Evolutionary conservation across 30 jellyfish, hydroid and myxozoan species (phyloP).

Genomic region (Clytia hemisphaerica): DNA sequence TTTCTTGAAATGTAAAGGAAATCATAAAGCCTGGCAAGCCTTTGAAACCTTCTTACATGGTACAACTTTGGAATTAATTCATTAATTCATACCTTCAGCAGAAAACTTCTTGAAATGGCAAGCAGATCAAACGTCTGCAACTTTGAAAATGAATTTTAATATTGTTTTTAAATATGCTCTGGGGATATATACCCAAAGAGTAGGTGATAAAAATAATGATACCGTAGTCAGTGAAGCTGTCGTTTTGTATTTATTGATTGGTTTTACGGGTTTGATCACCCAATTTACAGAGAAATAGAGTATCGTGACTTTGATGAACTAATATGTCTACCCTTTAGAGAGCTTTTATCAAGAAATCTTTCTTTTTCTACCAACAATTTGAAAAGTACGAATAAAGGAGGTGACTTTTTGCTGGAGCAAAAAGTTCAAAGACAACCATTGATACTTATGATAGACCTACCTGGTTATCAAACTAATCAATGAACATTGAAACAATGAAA

Average conservation of each 20-base stretch:
- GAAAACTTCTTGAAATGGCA: slow-evolving; percentile 6
- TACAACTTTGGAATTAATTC: background rate
- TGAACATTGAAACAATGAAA: too few relatives aligned
- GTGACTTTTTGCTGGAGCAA: slow-evolving; percentile 9
- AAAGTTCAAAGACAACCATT: too few relatives aligned
- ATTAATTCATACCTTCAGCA: background rate
- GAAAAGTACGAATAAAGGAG: slow-evolving; percentile 5
- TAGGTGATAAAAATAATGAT: slow-evolving; percentile 5
- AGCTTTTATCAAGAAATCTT: background rate
- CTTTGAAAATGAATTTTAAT: background rate
- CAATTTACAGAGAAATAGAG: background rate
- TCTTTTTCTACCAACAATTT: background rate
- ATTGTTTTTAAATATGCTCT: background rate
- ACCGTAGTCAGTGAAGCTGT: background rate
- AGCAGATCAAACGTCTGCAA: background rate
- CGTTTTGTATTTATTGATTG: background rate
- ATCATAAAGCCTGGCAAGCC: slow-evolving; percentile 8
- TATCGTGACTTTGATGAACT: background rate
- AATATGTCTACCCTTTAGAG: background rate
- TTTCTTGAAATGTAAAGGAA: background rate
- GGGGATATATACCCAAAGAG: slow-evolving; percentile 9
- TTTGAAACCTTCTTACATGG: slow-evolving; percentile 1
- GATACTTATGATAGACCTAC: too few relatives aligned
- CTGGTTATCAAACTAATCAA: too few relatives aligned
- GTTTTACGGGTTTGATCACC: background rate